Conservation (phyloP, 2,797 vertebrate genomes). For the Perdix hodgsoniae region DNA sequence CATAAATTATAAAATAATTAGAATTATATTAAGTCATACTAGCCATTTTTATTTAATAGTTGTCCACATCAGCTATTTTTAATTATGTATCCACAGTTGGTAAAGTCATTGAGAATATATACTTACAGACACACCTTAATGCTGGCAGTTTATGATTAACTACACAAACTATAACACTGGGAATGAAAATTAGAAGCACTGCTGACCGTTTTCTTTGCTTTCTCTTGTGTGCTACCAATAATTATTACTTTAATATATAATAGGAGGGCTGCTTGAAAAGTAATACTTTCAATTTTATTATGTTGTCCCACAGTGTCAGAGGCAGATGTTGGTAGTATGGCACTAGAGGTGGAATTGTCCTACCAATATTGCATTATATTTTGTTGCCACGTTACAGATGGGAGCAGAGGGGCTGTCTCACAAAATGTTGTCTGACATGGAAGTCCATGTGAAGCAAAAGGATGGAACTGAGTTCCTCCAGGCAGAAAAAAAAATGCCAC, state of each 20-base stretch:
- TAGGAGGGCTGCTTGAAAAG: neutral
- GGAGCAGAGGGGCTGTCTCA: too few species aligned
- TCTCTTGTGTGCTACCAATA: neutral
- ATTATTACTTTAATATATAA: neutral
- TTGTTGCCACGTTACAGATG: too few species aligned
- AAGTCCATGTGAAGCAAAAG: too few species aligned
- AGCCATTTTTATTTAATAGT: neutral
- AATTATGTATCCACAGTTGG: neutral
- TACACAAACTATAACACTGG: neutral
- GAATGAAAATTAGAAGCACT: neutral
- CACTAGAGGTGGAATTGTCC: too few species aligned
- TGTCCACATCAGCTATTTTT: neutral
- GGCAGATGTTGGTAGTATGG: too few species aligned
- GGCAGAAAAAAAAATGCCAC: too few species aligned
- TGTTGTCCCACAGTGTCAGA: too few species aligned
- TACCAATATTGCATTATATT: too few species aligned
- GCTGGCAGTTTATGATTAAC: neutral
- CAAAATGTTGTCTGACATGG: too few species aligned
- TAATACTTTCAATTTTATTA: too few species aligned
- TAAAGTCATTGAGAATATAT: neutral
- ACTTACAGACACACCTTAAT: neutral
- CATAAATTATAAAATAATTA: neutral
- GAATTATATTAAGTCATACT: neutral
- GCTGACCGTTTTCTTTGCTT: neutral
- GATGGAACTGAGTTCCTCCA: too few species aligned